A percentile compares a stretch with the other conserved stretches of the same genome.
Evolutionary conservation across 1,140 invertebrate genomes (phyloP).

Genomic region (Carposina sasakii): DNA sequence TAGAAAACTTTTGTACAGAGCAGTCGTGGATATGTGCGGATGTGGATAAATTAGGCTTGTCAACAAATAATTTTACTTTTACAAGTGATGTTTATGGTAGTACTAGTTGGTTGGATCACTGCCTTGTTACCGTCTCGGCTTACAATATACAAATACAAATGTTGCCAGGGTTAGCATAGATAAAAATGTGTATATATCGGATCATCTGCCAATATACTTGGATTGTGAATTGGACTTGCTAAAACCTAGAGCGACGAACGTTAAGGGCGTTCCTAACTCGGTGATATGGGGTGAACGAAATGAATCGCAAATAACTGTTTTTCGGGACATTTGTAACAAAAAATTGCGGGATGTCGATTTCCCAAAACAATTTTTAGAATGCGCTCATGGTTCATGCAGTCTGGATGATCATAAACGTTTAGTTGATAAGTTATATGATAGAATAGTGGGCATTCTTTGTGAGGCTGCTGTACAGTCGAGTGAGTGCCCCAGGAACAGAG

Average conservation of each 20-base stretch:
- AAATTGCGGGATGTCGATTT: not conserved
- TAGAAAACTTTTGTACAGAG: conserved; percentile 10
- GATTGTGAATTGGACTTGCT: too few species aligned
- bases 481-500: not conserved
- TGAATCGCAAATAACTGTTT: not conserved
- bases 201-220: not conserved
- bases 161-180: not conserved
- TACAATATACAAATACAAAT: too few species aligned
- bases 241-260: not conserved
- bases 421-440: conserved; percentile 1
- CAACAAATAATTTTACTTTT: conserved; percentile 3
- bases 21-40: conserved; percentile 9
- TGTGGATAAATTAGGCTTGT: not conserved
- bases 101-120: conserved; percentile 14
- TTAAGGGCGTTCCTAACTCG: not conserved
- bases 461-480: not conserved
- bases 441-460: not conserved
- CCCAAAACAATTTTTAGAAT: not conserved
- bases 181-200: not conserved
- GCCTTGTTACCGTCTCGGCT: conserved; percentile 3
- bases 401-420: not conserved
- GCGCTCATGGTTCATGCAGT: not conserved
- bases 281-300: not conserved
- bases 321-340: not conserved
- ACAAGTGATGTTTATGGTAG: conserved; percentile 10